These are phyloP conservation scores for Sphenodon punctatus DNA, from an alignment of 2,797 vertebrate genomes.

Conservation along the genomic window DNA sequence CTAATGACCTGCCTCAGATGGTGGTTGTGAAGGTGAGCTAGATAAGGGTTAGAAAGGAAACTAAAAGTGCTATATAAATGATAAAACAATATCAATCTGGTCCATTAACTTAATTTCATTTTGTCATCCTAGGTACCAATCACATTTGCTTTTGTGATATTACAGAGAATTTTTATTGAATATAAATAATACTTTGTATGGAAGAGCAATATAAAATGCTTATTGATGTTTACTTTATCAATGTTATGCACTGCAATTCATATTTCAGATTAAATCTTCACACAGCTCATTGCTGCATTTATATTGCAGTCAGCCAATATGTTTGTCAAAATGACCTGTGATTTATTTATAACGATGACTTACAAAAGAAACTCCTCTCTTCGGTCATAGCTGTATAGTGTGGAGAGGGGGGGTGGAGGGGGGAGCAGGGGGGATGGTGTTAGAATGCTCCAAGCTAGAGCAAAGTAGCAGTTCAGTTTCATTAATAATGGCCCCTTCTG, in stretches of 20 bases:
- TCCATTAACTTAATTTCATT: background rate
- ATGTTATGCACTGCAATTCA: rapidly evolving
- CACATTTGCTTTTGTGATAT: background rate
- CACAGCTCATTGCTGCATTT: constrained; percentile 7
- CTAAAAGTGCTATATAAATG: too few species aligned
- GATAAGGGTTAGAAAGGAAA: too few species aligned
- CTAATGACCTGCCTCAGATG: too few species aligned
- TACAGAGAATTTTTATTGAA: constrained; percentile 3
- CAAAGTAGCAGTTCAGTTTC: background rate
- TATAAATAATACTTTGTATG: background rate
- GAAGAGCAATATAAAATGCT: constrained; percentile 1
- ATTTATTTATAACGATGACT: constrained; percentile 48
- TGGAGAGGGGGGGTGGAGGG: constrained; percentile 5
- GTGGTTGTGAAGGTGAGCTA: too few species aligned
- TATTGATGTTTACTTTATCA: constrained; percentile 39
- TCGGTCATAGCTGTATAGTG: too few species aligned
- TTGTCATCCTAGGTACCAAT: background rate
- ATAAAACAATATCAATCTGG: background rate
- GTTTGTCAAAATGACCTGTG: constrained; percentile 1
- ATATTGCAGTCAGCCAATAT: background rate
- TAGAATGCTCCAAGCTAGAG: rapidly evolving
- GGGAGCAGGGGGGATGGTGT: background rate
- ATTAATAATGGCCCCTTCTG: background rate
- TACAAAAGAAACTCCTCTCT: too few species aligned
- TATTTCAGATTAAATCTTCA: constrained; percentile 40